Evolutionary conservation across 2,113 vertebrate genomes (phyloP), one percentile per base, ranked within the genome.

Genomic region (Nansenia antarctica): DNA sequence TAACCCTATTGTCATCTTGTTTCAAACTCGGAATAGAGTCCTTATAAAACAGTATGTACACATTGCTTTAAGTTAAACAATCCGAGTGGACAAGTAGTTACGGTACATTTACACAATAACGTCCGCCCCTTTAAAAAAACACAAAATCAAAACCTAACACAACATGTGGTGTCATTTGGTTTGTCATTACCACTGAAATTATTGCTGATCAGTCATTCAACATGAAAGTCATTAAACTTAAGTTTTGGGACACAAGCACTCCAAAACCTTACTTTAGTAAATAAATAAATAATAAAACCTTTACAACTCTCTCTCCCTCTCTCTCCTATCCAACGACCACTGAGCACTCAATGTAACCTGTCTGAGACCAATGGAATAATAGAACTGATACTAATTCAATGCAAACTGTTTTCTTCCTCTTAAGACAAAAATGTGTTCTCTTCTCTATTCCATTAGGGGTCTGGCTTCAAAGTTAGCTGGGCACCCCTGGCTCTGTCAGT

Each of bases 21-120:
- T 83, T 52, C 75, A 75, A 82, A 81, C 74, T 74, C 77, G 77
- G 65, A 70, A 71, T 78, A 78, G 45, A 49, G 2, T 49, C n/a
- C 58, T 72, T 89, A 87, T 71, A 87, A 89, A 91, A 88, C 71
- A 82, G 11, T 86, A 76, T 82, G 45, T 86, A 86, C 79, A 88
- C 76, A 81, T 84, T 84, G 73, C 74, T 87, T 84, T 63, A 82
- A 82, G 77, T 80, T 75, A 74, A 76, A 80, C 69, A 45, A 64
- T 59, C 68, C 69, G 55, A 71, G 37, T 29, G 70, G 70, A 77
- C 67, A 49, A 54, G 24, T 53, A 81, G 69, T 53, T 80, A 77
- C 73, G 73, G 72, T 76, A 76, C 70, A 68, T 68, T 76, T 72
- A 62, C 52, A 66, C 68, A 72, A 67, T 45, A 58, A n/a, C n/a